Evolutionary conservation across 2,888 invertebrate species (phyloP).

Genomic region (Megastigmus dorsalis): DNA sequence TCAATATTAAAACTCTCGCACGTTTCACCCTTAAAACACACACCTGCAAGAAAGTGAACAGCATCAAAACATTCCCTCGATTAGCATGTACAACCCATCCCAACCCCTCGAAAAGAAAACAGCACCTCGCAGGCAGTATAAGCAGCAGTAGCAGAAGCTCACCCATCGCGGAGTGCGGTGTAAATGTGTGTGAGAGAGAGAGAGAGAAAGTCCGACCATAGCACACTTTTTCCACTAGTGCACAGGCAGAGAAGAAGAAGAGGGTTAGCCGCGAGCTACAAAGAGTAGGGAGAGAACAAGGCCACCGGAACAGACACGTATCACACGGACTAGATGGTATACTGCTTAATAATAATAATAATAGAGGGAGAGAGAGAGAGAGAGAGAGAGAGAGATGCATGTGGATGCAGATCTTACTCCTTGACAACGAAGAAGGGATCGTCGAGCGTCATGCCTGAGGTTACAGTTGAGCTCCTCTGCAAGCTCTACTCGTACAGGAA

Average conservation of each 20-base stretch:
- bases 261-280: too few relatives aligned
- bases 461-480: too few relatives aligned
- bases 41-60: neutral
- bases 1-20: too few relatives aligned
- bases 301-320: too few relatives aligned
- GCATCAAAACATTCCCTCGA: neutral
- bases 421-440: slow-evolving; percentile 99
- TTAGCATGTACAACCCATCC: neutral
- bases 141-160: neutral
- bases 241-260: too few relatives aligned
- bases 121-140: neutral
- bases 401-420: too few relatives aligned
- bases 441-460: slow-evolving; percentile 95
- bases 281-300: too few relatives aligned
- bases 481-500: too few relatives aligned
- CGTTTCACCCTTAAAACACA: neutral
- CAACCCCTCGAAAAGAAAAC: neutral
- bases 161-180: neutral
- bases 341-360: too few relatives aligned
- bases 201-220: neutral
- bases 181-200: neutral
- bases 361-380: too few relatives aligned
- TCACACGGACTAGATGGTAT: too few relatives aligned
- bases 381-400: too few relatives aligned
- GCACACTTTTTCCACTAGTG: neutral